Evolutionary conservation across 2,888 invertebrate genomes (phyloP).

Genomic region (Onchidella celtica): DNA sequence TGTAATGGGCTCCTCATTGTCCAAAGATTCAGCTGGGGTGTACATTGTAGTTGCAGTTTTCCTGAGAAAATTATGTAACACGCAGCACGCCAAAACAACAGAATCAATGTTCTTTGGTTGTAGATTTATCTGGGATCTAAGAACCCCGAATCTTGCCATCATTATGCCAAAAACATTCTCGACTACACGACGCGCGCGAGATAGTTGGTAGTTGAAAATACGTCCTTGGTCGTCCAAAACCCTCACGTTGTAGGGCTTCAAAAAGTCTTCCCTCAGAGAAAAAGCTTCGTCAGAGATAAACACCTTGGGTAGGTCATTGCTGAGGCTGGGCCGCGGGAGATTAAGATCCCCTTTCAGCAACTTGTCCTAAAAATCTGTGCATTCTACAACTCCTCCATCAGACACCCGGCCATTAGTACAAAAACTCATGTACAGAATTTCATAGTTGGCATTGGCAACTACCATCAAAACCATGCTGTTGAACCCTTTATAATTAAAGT

Average conservation of each 20-base stretch:
- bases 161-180: constrained; percentile 10
- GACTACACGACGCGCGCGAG: not conserved
- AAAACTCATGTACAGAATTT: constrained; percentile 11
- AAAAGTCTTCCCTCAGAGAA: constrained; percentile 4
- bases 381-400: constrained; percentile 4
- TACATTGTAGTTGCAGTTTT: no score
- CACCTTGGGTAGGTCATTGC: no score
- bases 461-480: no score
- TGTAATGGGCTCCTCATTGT: not conserved
- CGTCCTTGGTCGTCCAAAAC: not conserved
- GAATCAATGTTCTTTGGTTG: not conserved
- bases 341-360: not conserved
- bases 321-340: not conserved
- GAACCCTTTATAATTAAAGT: constrained; percentile 16
- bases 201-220: constrained; percentile 4
- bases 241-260: constrained; percentile 23
- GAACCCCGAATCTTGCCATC: not conserved
- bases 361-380: constrained; percentile 6
- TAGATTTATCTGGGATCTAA: not conserved
- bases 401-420: constrained; percentile 28
- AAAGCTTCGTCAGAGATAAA: constrained; percentile 2
- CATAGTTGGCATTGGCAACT: constrained; percentile 26
- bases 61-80: constrained; percentile 1
- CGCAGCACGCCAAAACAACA: constrained; percentile 6
- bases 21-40: not conserved